phyloP scores from a whole-genome alignment of 92 coral and sea anemone genomes.

The Ricordea florida region DNA sequence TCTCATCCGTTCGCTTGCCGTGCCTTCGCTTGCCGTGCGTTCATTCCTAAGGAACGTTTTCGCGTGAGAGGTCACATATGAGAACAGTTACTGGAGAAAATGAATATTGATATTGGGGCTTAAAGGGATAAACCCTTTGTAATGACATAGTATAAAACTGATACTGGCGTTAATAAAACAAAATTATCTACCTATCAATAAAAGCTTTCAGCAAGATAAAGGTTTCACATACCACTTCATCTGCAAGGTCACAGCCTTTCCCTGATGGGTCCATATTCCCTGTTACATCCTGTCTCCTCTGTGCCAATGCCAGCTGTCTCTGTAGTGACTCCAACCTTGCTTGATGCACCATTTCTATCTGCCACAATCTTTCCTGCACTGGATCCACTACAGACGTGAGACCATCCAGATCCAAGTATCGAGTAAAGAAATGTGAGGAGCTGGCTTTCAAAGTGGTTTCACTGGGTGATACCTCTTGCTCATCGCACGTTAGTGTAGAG shows the following conservation, averaged over 20 bases:
- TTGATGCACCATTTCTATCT: conserved; percentile 77
- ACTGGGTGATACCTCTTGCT: conserved; percentile 19
- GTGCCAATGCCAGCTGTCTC: conserved; percentile 63
- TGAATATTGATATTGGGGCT: no score
- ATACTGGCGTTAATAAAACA: no score
- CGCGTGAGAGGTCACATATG: no score
- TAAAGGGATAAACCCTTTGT: no score
- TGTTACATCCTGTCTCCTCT: conserved; percentile 33
- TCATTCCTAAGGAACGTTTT: no score
- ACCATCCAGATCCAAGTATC: conserved; percentile 87
- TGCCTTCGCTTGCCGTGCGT: no score
- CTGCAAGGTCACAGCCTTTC: conserved; percentile 62
- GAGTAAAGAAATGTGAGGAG: conserved; percentile 57
- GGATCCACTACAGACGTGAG: conserved; percentile 70
- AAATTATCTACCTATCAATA: no score
- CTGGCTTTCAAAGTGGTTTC: conserved; percentile 36
- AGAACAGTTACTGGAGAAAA: no score
- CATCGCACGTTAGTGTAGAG: background rate
- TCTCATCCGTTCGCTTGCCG: no score
- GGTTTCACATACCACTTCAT: conserved; percentile 77
- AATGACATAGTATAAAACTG: no score
- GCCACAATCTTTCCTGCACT: conserved; percentile 84
- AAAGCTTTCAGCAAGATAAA: no score
- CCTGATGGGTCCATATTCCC: conserved; percentile 50
- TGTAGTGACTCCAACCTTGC: conserved; percentile 67